phyloP scores from a whole-genome alignment of 2,113 vertebrate species.

The Oreocharis arfaki region DNA sequence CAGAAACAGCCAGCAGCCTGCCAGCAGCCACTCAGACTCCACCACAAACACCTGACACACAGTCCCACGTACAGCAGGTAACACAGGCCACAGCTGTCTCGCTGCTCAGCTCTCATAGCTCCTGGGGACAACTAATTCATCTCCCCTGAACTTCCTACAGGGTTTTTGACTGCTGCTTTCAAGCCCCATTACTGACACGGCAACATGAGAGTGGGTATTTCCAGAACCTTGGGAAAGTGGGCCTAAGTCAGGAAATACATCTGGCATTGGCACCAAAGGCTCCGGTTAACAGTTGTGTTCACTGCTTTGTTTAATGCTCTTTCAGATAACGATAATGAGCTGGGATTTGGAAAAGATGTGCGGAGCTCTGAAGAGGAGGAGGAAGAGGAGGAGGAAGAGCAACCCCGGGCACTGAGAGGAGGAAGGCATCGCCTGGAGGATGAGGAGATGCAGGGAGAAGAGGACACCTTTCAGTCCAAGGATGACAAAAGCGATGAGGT shows the following conservation, averaged over 20 bases:
- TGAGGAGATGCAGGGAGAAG: background rate
- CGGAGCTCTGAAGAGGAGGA: slow-evolving; percentile 26
- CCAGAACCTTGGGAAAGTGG: background rate
- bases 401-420: background rate
- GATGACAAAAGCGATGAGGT: slow-evolving; percentile 19
- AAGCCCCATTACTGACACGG: background rate
- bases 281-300: background rate
- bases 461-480: slow-evolving; percentile 14
- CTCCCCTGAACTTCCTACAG: background rate
- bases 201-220: background rate
- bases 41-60: rapidly evolving
- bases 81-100: background rate
- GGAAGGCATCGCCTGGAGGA: slow-evolving; percentile 43
- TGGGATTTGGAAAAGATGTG: slow-evolving; percentile 44
- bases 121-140: background rate
- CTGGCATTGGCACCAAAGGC: background rate
- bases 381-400: slow-evolving; percentile 56
- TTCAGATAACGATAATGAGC: slow-evolving; percentile 44
- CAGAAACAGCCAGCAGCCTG: background rate
- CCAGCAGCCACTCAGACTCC: background rate
- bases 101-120: background rate
- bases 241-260: background rate
- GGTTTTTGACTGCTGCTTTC: background rate
- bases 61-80: rapidly evolving
- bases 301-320: background rate